A percentile compares a stretch with the other conserved stretches of the same genome.
Evolutionary conservation across 2,797 vertebrate species (phyloP).

Genomic region (Sciaenops ocellatus): DNA sequence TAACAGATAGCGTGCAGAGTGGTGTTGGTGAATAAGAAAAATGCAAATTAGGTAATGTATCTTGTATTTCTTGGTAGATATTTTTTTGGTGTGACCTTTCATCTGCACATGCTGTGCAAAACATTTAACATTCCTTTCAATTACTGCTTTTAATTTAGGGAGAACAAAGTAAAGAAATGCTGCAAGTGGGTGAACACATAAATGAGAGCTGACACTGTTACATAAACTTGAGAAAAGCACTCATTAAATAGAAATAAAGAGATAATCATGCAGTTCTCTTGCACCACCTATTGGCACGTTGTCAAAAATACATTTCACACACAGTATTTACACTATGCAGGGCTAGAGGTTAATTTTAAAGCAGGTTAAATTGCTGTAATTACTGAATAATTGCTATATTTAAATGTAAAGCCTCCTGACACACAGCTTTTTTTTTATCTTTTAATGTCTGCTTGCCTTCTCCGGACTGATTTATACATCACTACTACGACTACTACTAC

Average conservation of each 20-base stretch:
- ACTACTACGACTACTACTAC: no score
- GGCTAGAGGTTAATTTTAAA: no score
- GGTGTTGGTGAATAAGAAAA: background rate
- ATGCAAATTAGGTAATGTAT: background rate
- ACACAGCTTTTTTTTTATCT: background rate
- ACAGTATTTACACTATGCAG: background rate
- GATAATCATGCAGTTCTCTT: conserved; percentile 33
- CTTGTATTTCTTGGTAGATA: background rate
- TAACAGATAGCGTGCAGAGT: background rate
- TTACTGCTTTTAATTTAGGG: background rate
- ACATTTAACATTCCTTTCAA: background rate
- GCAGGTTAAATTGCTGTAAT: background rate
- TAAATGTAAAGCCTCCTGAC: background rate
- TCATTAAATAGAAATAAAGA: background rate
- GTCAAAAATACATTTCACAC: conserved; percentile 28
- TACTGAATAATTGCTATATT: background rate
- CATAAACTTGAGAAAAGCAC: background rate
- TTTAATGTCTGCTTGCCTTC: background rate
- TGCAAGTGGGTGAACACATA: background rate
- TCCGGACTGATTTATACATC: background rate
- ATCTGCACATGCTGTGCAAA: background rate
- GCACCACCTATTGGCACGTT: conserved; percentile 62
- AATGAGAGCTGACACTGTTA: background rate
- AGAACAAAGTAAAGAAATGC: background rate
- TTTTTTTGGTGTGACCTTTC: background rate